Evolutionary conservation across 2,113 vertebrate species (phyloP).

Genomic region (Puffinus mauretanicus): DNA sequence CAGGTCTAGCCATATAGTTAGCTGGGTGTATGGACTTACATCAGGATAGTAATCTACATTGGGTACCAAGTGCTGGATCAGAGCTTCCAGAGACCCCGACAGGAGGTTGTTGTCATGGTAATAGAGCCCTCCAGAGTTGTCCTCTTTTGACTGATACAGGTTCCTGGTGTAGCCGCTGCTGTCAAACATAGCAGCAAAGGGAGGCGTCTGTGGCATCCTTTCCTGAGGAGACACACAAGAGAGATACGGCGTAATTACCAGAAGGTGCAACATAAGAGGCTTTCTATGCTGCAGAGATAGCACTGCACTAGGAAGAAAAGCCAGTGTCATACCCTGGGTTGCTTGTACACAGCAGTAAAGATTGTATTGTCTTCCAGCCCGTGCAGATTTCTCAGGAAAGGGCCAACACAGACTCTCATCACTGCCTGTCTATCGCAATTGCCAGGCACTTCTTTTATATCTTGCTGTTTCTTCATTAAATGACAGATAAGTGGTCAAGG

Average conservation of each 20-base stretch:
- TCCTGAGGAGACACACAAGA: constrained; percentile 65
- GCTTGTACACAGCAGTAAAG: neutral
- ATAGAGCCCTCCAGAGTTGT: constrained; percentile 80
- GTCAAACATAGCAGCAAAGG: constrained; percentile 85
- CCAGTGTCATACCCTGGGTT: neutral
- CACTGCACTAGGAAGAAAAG: neutral
- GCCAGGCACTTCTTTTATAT: neutral
- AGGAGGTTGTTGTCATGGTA: constrained; percentile 91
- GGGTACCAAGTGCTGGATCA: constrained; percentile 91
- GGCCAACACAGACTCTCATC: neutral
- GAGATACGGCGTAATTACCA: neutral
- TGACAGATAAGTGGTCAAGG: neutral
- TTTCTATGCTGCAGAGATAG: neutral
- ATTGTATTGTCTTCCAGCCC: neutral
- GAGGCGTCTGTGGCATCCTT: constrained; percentile 91
- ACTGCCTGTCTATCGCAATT: neutral
- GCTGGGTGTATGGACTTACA: constrained; percentile 73
- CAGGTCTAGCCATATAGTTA: neutral
- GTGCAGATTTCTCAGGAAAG: neutral
- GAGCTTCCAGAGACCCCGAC: constrained; percentile 92
- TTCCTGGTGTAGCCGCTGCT: constrained; percentile 85
- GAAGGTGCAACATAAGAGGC: neutral
- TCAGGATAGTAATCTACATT: constrained; percentile 91
- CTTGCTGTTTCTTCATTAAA: neutral
- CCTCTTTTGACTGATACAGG: constrained; percentile 83